Evolutionary conservation across 2,888 invertebrate species (phyloP).

Genomic region (Tromatobia lineatoria): DNA sequence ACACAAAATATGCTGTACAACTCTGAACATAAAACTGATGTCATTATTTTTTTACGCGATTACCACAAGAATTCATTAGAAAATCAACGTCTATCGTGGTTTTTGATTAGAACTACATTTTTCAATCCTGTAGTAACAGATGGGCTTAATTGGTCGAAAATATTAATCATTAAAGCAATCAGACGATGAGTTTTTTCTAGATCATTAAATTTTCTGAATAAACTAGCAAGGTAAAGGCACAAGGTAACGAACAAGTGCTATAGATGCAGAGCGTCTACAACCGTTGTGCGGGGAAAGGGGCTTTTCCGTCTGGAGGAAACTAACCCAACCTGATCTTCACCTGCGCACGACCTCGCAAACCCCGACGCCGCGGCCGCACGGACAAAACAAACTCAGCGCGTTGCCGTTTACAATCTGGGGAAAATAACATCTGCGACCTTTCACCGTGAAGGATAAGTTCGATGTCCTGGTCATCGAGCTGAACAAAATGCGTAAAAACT

Average conservation of each 20-base stretch:
- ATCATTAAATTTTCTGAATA: too few species aligned
- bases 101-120: too few species aligned
- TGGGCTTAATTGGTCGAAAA: too few species aligned
- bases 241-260: neutral
- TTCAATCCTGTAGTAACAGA: too few species aligned
- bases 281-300: slow-evolving; percentile 23
- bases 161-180: too few species aligned
- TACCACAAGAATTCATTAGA: too few species aligned
- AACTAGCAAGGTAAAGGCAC: neutral
- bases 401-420: neutral
- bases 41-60: too few species aligned
- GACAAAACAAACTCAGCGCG: slow-evolving; percentile 50
- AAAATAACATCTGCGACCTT: neutral
- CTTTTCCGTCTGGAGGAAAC: slow-evolving; percentile 49
- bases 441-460: neutral
- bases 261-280: slow-evolving; percentile 42
- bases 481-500: neutral
- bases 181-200: too few species aligned
- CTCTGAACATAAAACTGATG: too few species aligned
- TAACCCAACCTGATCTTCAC: slow-evolving; percentile 58
- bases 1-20: too few species aligned
- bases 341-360: slow-evolving; percentile 47
- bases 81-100: too few species aligned
- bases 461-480: neutral
- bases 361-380: slow-evolving; percentile 12